Evolutionary conservation across 1,140 invertebrate species (phyloP).

Genomic region (Hylaeus anthracinus): DNA sequence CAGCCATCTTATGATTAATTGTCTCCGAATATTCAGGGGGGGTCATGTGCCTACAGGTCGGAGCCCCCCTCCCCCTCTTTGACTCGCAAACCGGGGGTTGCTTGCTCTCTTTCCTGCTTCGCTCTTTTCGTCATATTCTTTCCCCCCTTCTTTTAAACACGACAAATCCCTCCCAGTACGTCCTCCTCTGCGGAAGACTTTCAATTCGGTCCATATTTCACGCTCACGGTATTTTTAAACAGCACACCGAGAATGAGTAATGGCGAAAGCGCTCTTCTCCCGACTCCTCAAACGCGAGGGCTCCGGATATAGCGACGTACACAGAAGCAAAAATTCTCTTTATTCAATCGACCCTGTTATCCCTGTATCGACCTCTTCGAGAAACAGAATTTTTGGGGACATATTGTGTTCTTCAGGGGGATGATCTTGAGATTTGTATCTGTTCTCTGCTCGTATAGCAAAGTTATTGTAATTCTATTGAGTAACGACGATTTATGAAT

Average conservation of each 20-base stretch:
- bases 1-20: conserved; percentile 75
- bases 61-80: conserved; percentile 34
- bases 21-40: conserved; percentile 59
- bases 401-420: not conserved
- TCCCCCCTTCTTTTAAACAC: conserved; percentile 45
- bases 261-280: conserved; percentile 52
- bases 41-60: conserved; percentile 47
- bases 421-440: not conserved
- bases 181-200: conserved; percentile 55
- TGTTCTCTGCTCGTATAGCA: too few relatives aligned
- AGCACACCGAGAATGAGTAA: conserved; percentile 63
- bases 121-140: conserved; percentile 11
- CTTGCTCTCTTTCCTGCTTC: conserved; percentile 48
- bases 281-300: conserved; percentile 41
- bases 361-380: not conserved
- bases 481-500: not conserved
- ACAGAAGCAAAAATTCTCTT: conserved; percentile 25
- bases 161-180: conserved; percentile 48
- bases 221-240: conserved; percentile 66
- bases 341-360: conserved; percentile 21
- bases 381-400: not conserved
- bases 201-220: conserved; percentile 71
- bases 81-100: conserved; percentile 53
- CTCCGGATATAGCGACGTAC: conserved; percentile 47
- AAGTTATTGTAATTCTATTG: too few relatives aligned